Conservation (phyloP, 2,113 vertebrate genomes). For the Spheniscus mendiculus region DNA sequence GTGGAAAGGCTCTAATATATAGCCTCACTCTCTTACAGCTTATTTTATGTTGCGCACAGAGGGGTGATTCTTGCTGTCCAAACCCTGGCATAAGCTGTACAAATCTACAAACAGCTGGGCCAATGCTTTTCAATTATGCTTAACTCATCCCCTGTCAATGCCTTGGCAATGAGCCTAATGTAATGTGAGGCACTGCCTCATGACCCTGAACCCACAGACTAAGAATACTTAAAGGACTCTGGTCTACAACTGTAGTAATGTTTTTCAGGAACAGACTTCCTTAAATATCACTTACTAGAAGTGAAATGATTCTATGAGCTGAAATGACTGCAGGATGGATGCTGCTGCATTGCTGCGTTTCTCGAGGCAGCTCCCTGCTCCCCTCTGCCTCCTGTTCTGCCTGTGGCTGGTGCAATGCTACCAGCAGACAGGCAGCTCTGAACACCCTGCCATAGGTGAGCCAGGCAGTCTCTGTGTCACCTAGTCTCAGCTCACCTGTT, state of each 20-base stretch:
- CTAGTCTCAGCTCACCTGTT: background rate
- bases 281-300: background rate
- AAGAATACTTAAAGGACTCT: background rate
- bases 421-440: background rate
- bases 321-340: background rate
- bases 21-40: background rate
- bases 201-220: background rate
- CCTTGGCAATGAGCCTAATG: background rate
- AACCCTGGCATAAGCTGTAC: background rate
- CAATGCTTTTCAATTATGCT: background rate
- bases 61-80: background rate
- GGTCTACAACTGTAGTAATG: background rate
- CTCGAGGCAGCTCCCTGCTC: background rate
- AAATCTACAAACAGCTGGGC: background rate
- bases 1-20: background rate
- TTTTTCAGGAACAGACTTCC: background rate
- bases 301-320: background rate
- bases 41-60: background rate
- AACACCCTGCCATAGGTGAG: background rate
- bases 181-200: background rate
- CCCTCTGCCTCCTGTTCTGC: background rate
- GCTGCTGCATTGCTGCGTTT: background rate
- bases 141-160: background rate
- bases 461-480: background rate
- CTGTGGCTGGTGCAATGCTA: background rate